Evolutionary conservation across 2,113 vertebrate genomes (phyloP).

Genomic region (Oreochromis niloticus): DNA sequence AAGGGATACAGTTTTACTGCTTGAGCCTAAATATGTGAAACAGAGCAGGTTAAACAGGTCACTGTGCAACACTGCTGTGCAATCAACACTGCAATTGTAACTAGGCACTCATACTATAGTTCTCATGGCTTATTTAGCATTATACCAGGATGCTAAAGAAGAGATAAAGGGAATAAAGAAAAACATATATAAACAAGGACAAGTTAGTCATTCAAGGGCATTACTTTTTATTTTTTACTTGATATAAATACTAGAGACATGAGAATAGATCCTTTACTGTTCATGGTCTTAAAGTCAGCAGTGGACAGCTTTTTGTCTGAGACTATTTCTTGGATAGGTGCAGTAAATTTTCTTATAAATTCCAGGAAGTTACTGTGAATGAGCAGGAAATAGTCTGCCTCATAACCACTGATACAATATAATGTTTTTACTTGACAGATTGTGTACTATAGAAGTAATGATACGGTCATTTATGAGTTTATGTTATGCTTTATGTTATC

Average conservation of each 20-base stretch:
- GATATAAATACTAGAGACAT: background rate
- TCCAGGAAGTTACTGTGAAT: background rate
- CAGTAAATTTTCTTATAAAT: background rate
- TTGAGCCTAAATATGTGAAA: background rate
- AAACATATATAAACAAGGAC: background rate
- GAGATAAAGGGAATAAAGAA: background rate
- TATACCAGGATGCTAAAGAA: background rate
- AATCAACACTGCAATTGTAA: background rate
- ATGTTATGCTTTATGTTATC: background rate
- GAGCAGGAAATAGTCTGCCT: background rate
- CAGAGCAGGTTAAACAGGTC: slow-evolving; percentile 6
- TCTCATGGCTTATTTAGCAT: background rate
- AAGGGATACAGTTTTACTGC: background rate
- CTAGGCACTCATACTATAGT: background rate
- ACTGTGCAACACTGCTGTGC: background rate
- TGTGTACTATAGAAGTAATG: background rate
- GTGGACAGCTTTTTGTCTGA: background rate
- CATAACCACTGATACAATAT: background rate
- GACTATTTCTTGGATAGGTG: background rate
- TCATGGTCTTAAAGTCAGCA: background rate
- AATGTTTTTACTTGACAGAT: background rate
- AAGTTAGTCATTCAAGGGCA: background rate
- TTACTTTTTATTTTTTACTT: background rate
- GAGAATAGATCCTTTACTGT: background rate
- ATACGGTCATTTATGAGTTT: background rate